These are phyloP conservation scores for Anisognathus igniventris DNA, from an alignment of 2,797 vertebrate species.

Conservation along the genomic window DNA sequence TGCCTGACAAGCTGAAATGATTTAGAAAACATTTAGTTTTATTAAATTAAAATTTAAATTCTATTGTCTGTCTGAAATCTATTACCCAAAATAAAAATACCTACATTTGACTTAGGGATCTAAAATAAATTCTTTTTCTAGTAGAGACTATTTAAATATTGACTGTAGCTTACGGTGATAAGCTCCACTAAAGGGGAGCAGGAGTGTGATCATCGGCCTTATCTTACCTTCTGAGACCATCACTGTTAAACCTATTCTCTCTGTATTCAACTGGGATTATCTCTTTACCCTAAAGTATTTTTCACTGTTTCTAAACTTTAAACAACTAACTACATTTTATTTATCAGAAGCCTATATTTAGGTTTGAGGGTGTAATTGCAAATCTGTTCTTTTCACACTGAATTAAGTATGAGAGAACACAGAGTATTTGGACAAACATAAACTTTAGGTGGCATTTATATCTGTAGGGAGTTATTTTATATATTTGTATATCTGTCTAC, in stretches of 20 bases:
- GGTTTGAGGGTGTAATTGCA: not conserved
- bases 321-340: not conserved
- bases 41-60: not conserved
- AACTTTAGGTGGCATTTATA: not conserved
- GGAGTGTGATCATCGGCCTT: not conserved
- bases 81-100: not conserved
- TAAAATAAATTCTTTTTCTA: not conserved
- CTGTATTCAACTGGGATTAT: not conserved
- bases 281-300: not conserved
- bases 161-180: not conserved
- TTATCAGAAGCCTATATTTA: not conserved
- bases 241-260: not conserved
- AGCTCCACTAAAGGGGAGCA: not conserved
- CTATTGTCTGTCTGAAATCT: not conserved
- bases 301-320: not conserved
- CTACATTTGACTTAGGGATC: not conserved
- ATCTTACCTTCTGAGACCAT: not conserved
- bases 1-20: not conserved
- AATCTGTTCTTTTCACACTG: fast-evolving
- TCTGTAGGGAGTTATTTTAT: not conserved
- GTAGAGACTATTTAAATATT: not conserved
- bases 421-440: not conserved
- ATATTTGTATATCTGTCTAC: not conserved
- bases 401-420: not conserved
- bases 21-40: not conserved